phyloP scores from a whole-genome alignment of 2,113 vertebrate genomes.

The Sander lucioperca region DNA sequence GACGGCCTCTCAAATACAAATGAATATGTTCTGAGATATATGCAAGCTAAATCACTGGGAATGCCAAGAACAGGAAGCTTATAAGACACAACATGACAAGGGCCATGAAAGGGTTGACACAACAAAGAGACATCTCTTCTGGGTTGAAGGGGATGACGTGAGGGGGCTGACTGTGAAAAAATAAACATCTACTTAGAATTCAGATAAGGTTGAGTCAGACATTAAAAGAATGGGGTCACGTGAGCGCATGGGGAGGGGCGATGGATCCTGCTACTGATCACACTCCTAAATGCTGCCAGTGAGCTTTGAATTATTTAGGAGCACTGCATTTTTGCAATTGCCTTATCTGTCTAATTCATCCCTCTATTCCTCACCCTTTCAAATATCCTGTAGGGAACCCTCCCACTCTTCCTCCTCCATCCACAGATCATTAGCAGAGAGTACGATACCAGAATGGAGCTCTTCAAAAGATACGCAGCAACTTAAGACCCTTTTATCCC shows the following conservation, averaged over 20 bases:
- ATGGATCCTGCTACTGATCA: constrained; percentile 42
- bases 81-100: constrained; percentile 55
- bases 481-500: constrained; percentile 76
- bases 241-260: constrained; percentile 18
- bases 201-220: constrained; percentile 61
- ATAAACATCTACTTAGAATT: constrained; percentile 65
- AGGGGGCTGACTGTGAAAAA: constrained; percentile 41
- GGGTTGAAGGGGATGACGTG: constrained; percentile 60
- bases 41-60: constrained; percentile 46
- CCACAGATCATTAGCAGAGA: constrained; percentile 79
- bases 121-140: constrained; percentile 65
- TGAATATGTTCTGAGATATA: constrained; percentile 24
- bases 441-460: constrained; percentile 59
- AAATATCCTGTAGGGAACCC: constrained; percentile 61
- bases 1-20: constrained; percentile 51
- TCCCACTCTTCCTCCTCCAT: constrained; percentile 66
- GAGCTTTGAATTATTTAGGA: constrained; percentile 79
- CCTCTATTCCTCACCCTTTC: constrained; percentile 57
- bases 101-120: constrained; percentile 70
- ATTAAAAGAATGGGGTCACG: constrained; percentile 46
- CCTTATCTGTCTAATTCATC: constrained; percentile 67
- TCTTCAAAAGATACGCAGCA: constrained; percentile 76
- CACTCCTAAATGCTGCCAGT: constrained; percentile 52
- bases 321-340: constrained; percentile 48
- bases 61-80: constrained; percentile 38